Conservation (phyloP, 2,113 vertebrate species). For the Hemibagrus wyckioides region DNA sequence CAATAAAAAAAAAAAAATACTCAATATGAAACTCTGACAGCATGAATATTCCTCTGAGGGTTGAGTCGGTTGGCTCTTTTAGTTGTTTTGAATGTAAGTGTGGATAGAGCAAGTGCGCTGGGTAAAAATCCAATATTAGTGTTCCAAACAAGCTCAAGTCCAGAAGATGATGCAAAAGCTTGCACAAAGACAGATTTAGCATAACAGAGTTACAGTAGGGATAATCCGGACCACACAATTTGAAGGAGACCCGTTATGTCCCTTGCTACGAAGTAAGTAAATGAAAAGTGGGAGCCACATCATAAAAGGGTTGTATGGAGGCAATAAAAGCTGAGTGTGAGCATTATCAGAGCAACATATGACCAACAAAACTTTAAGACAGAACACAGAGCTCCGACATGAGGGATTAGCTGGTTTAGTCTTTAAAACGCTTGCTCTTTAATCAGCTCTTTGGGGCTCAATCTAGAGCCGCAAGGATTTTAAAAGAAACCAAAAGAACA, state of each 20-base stretch:
- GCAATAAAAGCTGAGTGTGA: constrained; percentile 19
- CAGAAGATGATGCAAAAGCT: constrained; percentile 40
- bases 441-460: constrained; percentile 21
- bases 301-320: constrained; percentile 33
- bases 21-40: constrained; percentile 17
- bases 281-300: constrained; percentile 33
- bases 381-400: neutral
- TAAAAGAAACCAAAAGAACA: constrained; percentile 40
- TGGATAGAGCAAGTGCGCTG: constrained; percentile 26
- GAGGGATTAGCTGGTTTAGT: constrained; percentile 33
- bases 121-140: constrained; percentile 45
- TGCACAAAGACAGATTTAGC: constrained; percentile 21
- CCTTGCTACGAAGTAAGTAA: constrained; percentile 7
- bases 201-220: constrained; percentile 18
- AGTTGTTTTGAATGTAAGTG: constrained; percentile 16
- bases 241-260: constrained; percentile 1
- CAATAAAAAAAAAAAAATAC: neutral
- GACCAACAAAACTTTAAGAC: constrained; percentile 5
- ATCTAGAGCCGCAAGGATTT: constrained; percentile 17
- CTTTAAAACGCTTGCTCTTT: constrained; percentile 39
- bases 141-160: constrained; percentile 39
- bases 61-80: constrained; percentile 31
- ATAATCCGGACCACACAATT: constrained; percentile 25
- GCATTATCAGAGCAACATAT: constrained; percentile 12
- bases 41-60: constrained; percentile 28